Conservation (phyloP, 1,140 invertebrate species). For the Aradophagus sp. region DNA sequence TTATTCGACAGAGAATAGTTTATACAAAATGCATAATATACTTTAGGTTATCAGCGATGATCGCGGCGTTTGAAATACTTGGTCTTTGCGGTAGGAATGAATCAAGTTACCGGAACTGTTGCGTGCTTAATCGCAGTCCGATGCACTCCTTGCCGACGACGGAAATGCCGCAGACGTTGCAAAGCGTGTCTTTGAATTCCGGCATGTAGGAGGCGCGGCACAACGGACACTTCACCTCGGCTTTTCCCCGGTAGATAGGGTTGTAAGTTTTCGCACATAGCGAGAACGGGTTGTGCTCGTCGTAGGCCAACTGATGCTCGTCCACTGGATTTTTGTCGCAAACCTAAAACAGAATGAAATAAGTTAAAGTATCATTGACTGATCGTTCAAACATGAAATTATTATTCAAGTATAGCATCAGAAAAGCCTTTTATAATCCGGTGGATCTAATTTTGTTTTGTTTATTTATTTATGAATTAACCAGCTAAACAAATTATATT, state of each 20-base stretch:
- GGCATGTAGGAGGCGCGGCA: conserved; percentile 94
- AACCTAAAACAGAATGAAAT: conserved; percentile 74
- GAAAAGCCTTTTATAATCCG: too few species aligned
- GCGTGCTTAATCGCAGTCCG: conserved; percentile 86
- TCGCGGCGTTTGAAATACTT: conserved; percentile 36
- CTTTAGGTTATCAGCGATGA: conserved; percentile 42
- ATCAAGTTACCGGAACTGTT: conserved; percentile 55
- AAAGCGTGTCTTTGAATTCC: conserved; percentile 89
- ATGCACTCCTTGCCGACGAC: conserved; percentile 93
- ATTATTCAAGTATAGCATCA: too few species aligned
- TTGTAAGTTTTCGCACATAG: conserved; percentile 93
- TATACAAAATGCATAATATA: conserved; percentile 54
- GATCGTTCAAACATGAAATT: too few species aligned
- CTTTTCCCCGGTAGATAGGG: conserved; percentile 96
- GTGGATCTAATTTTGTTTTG: too few species aligned
- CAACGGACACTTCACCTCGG: conserved; percentile 94
- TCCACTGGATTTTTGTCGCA: conserved; percentile 95
- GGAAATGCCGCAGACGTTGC: conserved; percentile 90
- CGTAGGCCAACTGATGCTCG: conserved; percentile 92
- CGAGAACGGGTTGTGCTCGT: conserved; percentile 98
- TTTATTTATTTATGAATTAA: too few species aligned
- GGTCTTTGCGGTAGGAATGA: conserved; percentile 26
- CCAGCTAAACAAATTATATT: too few species aligned
- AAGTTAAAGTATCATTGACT: too few species aligned
- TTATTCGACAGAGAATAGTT: conserved; percentile 36